Conservation (phyloP, 2,888 invertebrate genomes). For the Thumatha senex region DNA sequence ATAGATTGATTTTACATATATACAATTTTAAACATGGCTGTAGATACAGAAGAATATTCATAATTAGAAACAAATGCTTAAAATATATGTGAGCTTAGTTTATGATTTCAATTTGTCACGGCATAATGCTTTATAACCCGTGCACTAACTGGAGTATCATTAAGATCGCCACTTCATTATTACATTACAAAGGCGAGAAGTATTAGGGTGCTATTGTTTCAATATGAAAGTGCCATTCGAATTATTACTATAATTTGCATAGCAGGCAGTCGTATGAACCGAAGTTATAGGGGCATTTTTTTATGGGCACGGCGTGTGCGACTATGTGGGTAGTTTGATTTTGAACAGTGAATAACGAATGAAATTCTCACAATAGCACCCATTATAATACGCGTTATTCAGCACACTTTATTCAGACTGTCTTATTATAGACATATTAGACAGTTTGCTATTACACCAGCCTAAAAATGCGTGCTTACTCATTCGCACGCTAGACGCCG, state of each 20-base stretch:
- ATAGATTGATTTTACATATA: no score
- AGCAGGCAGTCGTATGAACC: conserved; percentile 37
- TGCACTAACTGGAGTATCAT: conserved; percentile 62
- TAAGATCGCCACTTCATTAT: conserved; percentile 74
- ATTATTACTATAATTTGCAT: conserved; percentile 73
- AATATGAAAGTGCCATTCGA: conserved; percentile 62
- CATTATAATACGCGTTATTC: no score
- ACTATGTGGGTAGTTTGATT: not conserved
- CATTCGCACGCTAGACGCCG: no score
- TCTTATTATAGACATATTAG: no score
- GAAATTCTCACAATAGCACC: not conserved
- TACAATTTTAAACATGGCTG: no score
- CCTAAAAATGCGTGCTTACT: no score
- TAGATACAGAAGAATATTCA: no score
- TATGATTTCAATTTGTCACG: conserved; percentile 36
- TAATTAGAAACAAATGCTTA: not conserved
- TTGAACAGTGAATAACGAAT: not conserved
- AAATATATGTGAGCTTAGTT: conserved; percentile 10
- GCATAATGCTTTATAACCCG: conserved; percentile 33
- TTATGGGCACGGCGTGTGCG: conserved; percentile 34
- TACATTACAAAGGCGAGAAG: conserved; percentile 70
- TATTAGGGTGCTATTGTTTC: conserved; percentile 75
- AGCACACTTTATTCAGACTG: no score
- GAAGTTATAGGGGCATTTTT: conserved; percentile 41
- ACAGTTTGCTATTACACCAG: no score